Percentiles rank a stretch among this genome's conserved stretches.
Conservation (phyloP, 2,113 vertebrate genomes). For the Pseudopipra pipra region DNA sequence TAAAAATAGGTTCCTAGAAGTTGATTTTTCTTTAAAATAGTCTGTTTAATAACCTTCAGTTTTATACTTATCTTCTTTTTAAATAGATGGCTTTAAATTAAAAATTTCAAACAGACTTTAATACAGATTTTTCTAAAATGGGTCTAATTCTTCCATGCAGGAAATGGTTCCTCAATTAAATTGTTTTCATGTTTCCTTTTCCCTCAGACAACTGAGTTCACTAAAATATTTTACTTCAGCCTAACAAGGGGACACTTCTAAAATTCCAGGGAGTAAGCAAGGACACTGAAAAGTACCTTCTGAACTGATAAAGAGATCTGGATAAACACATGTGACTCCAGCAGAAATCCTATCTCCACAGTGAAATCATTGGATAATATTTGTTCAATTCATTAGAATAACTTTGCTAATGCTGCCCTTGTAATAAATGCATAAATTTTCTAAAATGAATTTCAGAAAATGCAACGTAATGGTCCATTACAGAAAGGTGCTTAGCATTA, state of each 20-base stretch:
- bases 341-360: background rate
- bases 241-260: background rate
- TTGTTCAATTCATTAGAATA: background rate
- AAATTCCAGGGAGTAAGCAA: background rate
- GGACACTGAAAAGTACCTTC: background rate
- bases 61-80: background rate
- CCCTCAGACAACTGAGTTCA: background rate
- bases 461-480: background rate
- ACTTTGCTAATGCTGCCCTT: background rate
- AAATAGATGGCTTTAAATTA: background rate
- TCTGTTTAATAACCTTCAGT: background rate
- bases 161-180: background rate
- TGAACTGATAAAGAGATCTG: background rate
- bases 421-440: background rate
- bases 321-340: background rate
- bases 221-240: background rate
- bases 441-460: background rate
- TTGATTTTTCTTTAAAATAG: background rate
- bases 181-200: background rate
- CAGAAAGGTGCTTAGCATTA: background rate
- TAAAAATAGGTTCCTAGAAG: background rate
- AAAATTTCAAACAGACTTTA: background rate
- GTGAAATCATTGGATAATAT: background rate
- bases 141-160: background rate
- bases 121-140: background rate